Evolutionary conservation across 2,113 vertebrate genomes (phyloP), one percentile per base, ranked within the genome.

Genomic region (Zonotrichia leucophrys): DNA sequence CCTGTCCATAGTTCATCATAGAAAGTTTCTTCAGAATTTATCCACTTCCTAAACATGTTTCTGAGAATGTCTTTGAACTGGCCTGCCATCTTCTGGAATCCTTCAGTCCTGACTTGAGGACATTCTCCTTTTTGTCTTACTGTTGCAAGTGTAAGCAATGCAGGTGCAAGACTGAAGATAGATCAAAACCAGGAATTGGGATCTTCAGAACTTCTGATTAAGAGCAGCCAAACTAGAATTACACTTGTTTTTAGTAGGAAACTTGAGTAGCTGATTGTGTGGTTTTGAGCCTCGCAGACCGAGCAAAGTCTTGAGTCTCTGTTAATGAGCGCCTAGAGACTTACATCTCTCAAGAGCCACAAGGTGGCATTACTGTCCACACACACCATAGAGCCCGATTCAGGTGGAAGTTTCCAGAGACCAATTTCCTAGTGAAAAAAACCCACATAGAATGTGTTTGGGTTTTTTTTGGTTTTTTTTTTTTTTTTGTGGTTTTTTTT

Each of bases 101-200:
- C 19, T 83, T 95, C 20, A 33, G 23, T 89, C 39, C 47, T 79
- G 50, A 11, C 44, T 92, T 79, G 21, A n/a, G 28, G 68, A 18
- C 7, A 27, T 77, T 19, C 16, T 63, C 15, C 10, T 79, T 68
- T 13, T 87, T 77, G 70, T 46, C 33, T 66, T 63, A 39, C 15
- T 10, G 3, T n/a, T 11, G 3, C 21, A 9, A 1, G 4, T 68
- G 9, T 53, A 76, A 69, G 7, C 28, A 72, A 52, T 0, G 3
- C 25, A 35, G 30, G 41, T 63, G 19, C 30, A 68, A 75, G 19
- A 18, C 15, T 52, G 41, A 60, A 68, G 35, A 18, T 53, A 35
- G 28, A 30, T n/a, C 44, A 91, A 74, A 91, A 52, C 35, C 10
- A 39, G 44, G 35, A 74, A 59, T 2, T 33, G 4, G 10, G 27